Percentiles rank a stretch among this genome's conserved stretches.
These are phyloP conservation scores for Pangasius sanitwongsei DNA, from an alignment of 2,797 vertebrate genomes.

Conservation along the genomic window DNA sequence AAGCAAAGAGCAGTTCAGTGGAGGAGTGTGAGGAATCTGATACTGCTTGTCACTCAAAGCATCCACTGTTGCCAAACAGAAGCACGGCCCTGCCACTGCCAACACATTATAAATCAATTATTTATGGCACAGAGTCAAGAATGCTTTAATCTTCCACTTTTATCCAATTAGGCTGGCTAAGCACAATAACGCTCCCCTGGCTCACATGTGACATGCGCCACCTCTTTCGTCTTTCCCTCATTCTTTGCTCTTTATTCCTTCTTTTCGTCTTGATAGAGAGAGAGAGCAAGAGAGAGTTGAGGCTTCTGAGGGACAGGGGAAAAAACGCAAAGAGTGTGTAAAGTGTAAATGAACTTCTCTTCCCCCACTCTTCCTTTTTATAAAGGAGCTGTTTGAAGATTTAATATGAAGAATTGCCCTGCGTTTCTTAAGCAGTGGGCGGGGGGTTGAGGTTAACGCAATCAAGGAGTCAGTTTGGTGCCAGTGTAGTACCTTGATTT, in stretches of 20 bases:
- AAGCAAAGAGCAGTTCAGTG: conserved; percentile 75
- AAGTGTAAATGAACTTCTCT: conserved; percentile 80
- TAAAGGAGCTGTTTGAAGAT: conserved; percentile 81
- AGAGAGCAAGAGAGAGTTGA: conserved; percentile 8
- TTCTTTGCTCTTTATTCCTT: conserved; percentile 54
- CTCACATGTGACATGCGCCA: conserved; percentile 72
- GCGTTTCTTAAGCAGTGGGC: background rate
- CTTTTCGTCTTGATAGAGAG: conserved; percentile 46
- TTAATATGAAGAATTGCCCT: conserved; percentile 74
- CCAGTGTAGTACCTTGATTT: background rate
- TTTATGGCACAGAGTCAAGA: conserved; percentile 79
- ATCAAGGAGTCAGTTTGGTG: background rate
- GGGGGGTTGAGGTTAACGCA: background rate
- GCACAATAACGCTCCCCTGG: conserved; percentile 73
- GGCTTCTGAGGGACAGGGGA: conserved; percentile 70
- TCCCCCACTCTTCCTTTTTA: conserved; percentile 64
- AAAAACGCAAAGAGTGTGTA: conserved; percentile 71
- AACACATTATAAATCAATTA: conserved; percentile 85
- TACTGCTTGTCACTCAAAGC: conserved; percentile 76
- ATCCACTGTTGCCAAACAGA: conserved; percentile 78
- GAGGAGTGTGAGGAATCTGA: conserved; percentile 70
- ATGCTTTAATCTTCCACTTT: conserved; percentile 84
- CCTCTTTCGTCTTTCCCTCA: conserved; percentile 56
- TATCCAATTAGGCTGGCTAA: conserved; percentile 84
- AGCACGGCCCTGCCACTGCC: conserved; percentile 76